Evolutionary conservation across 2,113 vertebrate genomes (phyloP).

Genomic region (Egretta garzetta): DNA sequence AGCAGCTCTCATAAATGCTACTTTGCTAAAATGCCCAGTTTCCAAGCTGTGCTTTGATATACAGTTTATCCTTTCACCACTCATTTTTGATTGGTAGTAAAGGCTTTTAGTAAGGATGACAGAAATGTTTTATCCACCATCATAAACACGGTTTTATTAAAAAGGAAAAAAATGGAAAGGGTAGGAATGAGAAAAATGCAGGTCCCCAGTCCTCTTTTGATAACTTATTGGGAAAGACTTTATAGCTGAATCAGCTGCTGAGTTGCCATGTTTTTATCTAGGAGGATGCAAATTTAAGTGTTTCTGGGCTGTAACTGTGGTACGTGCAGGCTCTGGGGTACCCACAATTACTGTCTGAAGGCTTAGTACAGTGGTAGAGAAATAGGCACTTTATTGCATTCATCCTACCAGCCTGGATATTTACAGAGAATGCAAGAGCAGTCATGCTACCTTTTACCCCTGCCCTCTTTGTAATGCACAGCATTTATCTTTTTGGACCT

Average conservation of each 20-base stretch:
- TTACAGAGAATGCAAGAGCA: neutral
- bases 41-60: conserved; percentile 51
- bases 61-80: conserved; percentile 17
- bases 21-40: conserved; percentile 42
- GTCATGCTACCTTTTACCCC: neutral
- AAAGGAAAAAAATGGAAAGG: neutral
- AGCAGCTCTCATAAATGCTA: conserved; percentile 41
- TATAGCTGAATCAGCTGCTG: conserved; percentile 68
- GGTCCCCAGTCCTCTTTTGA: conserved; percentile 11
- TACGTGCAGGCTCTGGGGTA: neutral
- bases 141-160: conserved; percentile 61
- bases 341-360: neutral
- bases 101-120: conserved; percentile 57
- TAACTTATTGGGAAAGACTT: conserved; percentile 53
- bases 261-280: neutral
- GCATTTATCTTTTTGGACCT: neutral
- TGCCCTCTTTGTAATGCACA: neutral
- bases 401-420: neutral
- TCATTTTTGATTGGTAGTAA: conserved; percentile 51
- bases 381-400: neutral
- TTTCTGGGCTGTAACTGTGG: neutral
- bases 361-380: neutral
- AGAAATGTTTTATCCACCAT: conserved; percentile 56
- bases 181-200: conserved; percentile 26
- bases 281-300: conserved; percentile 36